Conservation (phyloP, 1,140 invertebrate genomes). For the Myzus persicae region DNA sequence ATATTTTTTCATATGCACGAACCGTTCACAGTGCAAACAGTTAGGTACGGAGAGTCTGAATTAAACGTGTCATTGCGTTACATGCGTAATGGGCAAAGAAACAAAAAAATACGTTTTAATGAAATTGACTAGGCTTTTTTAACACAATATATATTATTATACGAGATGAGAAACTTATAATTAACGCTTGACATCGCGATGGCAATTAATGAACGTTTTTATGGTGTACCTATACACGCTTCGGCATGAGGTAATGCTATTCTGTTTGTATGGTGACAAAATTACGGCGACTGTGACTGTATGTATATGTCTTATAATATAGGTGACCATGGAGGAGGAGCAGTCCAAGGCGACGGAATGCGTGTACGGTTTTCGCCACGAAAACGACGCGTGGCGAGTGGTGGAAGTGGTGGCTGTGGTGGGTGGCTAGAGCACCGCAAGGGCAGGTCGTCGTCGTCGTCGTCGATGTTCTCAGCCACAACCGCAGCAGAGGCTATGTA, state of each 20-base stretch:
- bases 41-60: too few species aligned
- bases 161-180: not conserved
- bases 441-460: not conserved
- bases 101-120: not conserved
- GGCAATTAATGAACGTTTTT: not conserved
- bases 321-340: not conserved
- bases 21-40: too few species aligned
- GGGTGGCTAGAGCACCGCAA: not conserved
- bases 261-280: not conserved
- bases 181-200: not conserved
- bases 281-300: not conserved
- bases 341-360: constrained; percentile 19
- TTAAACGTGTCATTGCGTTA: too few species aligned
- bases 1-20: too few species aligned
- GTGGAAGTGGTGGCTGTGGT: not conserved
- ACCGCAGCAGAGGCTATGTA: not conserved
- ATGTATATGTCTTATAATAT: not conserved
- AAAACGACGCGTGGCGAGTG: not conserved
- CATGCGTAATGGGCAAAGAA: not conserved
- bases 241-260: not conserved
- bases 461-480: constrained; percentile 5
- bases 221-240: not conserved
- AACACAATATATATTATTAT: not conserved
- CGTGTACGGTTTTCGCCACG: not conserved
- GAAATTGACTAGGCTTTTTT: not conserved